Base-by-base conservation (phyloP, 2,888 invertebrate genomes). In the Pristionchus japonicus region DNA sequence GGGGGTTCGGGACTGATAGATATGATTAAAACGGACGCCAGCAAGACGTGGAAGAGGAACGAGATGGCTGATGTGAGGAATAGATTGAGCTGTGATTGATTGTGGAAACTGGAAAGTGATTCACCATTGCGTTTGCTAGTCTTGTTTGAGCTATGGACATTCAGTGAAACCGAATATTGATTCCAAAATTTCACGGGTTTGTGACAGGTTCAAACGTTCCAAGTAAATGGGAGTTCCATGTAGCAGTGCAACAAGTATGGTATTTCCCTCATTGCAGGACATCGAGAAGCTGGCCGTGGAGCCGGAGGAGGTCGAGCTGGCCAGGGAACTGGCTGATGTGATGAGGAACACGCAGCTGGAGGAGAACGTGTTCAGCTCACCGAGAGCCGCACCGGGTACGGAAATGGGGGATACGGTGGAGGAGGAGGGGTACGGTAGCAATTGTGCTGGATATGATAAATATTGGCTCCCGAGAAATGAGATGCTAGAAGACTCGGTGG, bases 281-380 rank as follows among this genome's bases (percentile, higher is more conserved):
- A 98, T 99, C 97, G 96, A 98, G 89, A 98, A 98, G 95, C 98
- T 98, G 0, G 98, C 98, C 13, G 90, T 89, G 2, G 98, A 97
- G 0, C 97, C 97, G 77, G 98, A 98, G 91, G 99, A 99, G 94
- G 88, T 97, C 90, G 97, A 98, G 92, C 95, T 99, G 87, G 99
- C 99, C 0, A 97, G 97, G 92, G 98, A 99, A 96, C 97, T 99
- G 97, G 99, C 99, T 93, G 97, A 98, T 13, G 98, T 99, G 93
- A 96, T 99, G 1, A 97, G 97, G 88, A 98, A 99, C 95, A 97
- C 98, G 90, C 95, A 98, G 3, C 98, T 98, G 2, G 99, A 99
- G 95, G 97, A 97, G 93, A 85, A 88, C n/a, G 96, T 97, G 0
- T 99, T 98, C 95, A 97, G 98, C 0, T 97, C 98, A 0, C 98